These are phyloP conservation scores for Ormyrus labotus DNA, from an alignment of 2,888 invertebrate species.

Conservation along the genomic window DNA sequence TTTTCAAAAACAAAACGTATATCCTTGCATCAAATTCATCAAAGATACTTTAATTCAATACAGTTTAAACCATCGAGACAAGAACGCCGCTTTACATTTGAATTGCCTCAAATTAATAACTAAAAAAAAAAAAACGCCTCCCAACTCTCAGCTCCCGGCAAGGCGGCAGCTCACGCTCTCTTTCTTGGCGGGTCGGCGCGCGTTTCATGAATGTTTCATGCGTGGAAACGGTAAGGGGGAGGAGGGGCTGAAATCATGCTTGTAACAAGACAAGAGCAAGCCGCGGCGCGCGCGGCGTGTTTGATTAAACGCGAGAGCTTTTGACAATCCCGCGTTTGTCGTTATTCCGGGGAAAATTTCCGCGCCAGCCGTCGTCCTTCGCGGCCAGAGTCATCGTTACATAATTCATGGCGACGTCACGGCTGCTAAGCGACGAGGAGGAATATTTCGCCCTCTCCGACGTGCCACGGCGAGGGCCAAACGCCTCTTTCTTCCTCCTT, in stretches of 20 bases:
- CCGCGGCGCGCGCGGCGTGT: slow-evolving; percentile 8
- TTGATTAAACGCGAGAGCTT: slow-evolving; percentile 34
- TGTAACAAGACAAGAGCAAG: slow-evolving; percentile 47
- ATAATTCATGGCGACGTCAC: slow-evolving; percentile 42
- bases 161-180: slow-evolving; percentile 8
- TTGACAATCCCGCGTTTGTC: slow-evolving; percentile 18
- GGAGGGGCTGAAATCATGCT: slow-evolving; percentile 45
- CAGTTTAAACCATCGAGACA: no score
- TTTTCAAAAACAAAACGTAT: no score
- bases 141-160: neutral
- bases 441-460: neutral
- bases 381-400: slow-evolving; percentile 48
- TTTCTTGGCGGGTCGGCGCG: neutral
- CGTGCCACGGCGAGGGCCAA: neutral
- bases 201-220: slow-evolving; percentile 52
- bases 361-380: neutral
- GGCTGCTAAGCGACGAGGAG: neutral
- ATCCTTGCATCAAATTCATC: no score
- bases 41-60: no score
- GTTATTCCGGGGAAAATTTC: slow-evolving; percentile 30
- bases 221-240: neutral
- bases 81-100: no score
- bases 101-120: no score
- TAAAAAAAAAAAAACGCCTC: slow-evolving; percentile 6
- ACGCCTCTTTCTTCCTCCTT: no score